These are phyloP conservation scores for Metopolophium dirhodum DNA, from an alignment of 1,140 invertebrate species.

Conservation along the genomic window DNA sequence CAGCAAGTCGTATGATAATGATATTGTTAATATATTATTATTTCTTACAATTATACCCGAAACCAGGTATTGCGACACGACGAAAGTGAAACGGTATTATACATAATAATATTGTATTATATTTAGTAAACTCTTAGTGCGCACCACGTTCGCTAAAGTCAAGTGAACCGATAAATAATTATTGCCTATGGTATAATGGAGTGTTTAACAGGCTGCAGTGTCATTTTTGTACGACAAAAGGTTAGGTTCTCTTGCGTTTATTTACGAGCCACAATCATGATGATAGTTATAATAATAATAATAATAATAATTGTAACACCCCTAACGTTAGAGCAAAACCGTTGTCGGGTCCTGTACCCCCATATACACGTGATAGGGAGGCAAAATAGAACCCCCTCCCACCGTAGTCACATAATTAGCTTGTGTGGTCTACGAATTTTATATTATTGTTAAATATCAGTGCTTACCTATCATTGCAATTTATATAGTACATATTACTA, in stretches of 20 bases:
- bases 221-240: not conserved
- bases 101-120: too few species aligned
- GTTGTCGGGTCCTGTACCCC: not conserved
- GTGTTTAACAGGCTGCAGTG: too few species aligned
- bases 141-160: not conserved
- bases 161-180: not conserved
- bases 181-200: not conserved
- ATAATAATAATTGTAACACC: not conserved
- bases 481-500: too few species aligned
- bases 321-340: not conserved
- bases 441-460: too few species aligned
- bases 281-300: too few species aligned
- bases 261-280: not conserved
- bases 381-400: too few species aligned
- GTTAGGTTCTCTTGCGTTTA: not conserved
- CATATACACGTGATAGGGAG: too few species aligned
- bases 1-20: not conserved
- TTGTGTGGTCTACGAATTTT: too few species aligned
- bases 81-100: not conserved
- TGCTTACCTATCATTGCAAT: too few species aligned
- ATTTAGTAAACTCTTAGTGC: not conserved
- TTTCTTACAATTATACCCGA: not conserved
- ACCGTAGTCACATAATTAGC: too few species aligned
- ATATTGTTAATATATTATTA: not conserved
- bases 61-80: not conserved